Base-by-base conservation (phyloP, 2,888 invertebrate genomes). In the Notodonta ziczac region DNA sequence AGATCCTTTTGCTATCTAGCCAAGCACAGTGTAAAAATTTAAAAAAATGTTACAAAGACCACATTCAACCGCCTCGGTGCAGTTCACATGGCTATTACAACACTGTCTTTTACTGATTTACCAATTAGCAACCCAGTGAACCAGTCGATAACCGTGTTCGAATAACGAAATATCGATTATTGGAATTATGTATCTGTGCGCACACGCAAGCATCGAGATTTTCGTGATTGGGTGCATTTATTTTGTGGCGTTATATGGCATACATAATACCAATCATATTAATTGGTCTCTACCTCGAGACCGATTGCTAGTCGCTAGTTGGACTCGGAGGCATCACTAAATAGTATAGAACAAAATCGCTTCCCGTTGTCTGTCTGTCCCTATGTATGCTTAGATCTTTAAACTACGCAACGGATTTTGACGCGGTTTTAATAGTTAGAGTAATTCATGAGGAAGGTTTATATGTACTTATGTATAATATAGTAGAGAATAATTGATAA, bases 81-180 rank as follows among this genome's bases (percentile, higher is more conserved):
- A 16, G 50, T 10, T 16, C 35, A 53, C 35, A 53, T 35, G n/a
- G 3, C 12, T 35, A 4, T 13, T 53, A 13, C 53, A 35, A 35
- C 53, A 53, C 35, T 24, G 10, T 24, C 1, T 14, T 5, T 53
- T 55, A 40, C 55, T n/a, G 40, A 55, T 40, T 55, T n/a, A 40
- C 55, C 40, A 40, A 55, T 55, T 14, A 55, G 13, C 9, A 35
- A 55, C 9, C 10, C 40, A 16, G 55, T 40, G 55, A 55, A 55
- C 55, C 32, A 52, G 32, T 12, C 32, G 10, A 16, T 55, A 40
- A 55, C 40, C 39, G 55, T 4, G 14, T 55, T 55, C 16, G n/a
- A 16, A 35, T 55, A 55, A 40, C 55, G 55, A 40, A 55, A 55
- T 35, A 40, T 55, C 55, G 55, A 55, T 40, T 55, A 16, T 54